Conservation (phyloP, 2,113 vertebrate species). For the Mesocricetus auratus region DNA sequence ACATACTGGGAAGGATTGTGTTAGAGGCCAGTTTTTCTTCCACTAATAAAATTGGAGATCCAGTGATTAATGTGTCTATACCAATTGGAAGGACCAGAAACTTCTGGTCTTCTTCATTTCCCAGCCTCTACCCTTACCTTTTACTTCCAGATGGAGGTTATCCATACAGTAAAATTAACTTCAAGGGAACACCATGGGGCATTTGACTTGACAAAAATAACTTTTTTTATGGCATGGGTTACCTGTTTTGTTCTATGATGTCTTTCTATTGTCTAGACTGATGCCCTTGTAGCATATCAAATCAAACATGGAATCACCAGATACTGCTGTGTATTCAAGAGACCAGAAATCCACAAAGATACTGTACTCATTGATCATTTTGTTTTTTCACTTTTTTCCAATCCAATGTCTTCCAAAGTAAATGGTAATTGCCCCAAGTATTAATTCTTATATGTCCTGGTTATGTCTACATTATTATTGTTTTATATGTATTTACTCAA, state of each 20-base stretch:
- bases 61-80: not conserved
- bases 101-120: not conserved
- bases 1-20: not conserved
- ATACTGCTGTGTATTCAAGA: not conserved
- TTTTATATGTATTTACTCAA: not conserved
- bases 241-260: not conserved
- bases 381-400: not conserved
- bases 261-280: not conserved
- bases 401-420: not conserved
- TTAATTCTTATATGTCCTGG: not conserved
- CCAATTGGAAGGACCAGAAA: not conserved
- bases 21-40: not conserved
- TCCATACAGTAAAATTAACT: not conserved
- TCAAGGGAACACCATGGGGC: not conserved
- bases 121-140: fast-evolving
- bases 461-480: constrained; percentile 18
- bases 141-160: not conserved
- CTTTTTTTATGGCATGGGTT: not conserved
- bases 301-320: not conserved
- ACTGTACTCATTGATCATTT: not conserved
- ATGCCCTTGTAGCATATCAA: not conserved
- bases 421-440: not conserved
- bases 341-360: not conserved
- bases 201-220: not conserved
- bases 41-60: not conserved